A percentile compares a stretch with the other conserved stretches of the same genome.
Evolutionary conservation across 2,797 vertebrate species (phyloP).

Genomic region (Ciconia nigra): DNA sequence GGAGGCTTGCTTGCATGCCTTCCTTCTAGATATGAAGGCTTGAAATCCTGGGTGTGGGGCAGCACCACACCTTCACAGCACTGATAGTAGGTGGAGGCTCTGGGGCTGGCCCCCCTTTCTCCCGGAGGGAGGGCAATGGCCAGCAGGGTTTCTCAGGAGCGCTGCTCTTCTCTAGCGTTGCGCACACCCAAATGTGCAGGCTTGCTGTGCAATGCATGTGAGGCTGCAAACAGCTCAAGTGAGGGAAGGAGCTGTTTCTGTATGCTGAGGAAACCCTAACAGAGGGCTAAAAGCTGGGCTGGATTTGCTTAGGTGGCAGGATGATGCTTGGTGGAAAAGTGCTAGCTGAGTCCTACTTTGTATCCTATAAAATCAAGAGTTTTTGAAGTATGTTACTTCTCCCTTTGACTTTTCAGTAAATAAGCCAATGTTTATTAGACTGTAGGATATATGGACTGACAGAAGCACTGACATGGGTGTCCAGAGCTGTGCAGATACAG

Average conservation of each 20-base stretch:
- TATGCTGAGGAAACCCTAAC: not conserved
- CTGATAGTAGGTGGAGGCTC: fast-evolving
- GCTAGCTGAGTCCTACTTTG: not conserved
- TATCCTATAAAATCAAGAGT: not conserved
- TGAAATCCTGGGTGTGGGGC: not conserved
- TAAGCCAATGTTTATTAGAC: not conserved
- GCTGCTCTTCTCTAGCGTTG: not conserved
- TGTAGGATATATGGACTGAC: not conserved
- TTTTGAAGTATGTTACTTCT: not conserved
- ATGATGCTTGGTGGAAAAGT: not conserved
- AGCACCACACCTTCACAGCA: fast-evolving
- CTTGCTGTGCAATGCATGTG: not conserved
- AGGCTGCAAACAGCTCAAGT: not conserved
- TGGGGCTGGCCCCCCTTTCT: not conserved
- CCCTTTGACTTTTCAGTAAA: not conserved
- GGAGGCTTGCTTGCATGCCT: not conserved
- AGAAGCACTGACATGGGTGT: not conserved
- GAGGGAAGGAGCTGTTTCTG: not conserved
- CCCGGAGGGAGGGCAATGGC: not conserved
- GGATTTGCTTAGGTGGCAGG: not conserved
- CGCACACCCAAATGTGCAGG: fast-evolving
- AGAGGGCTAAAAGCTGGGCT: not conserved
- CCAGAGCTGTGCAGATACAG: not conserved
- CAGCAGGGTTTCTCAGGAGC: not conserved
- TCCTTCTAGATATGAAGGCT: not conserved